Evolutionary conservation across 1,140 invertebrate genomes (phyloP).

Genomic region (Panagrolaimus sp.): DNA sequence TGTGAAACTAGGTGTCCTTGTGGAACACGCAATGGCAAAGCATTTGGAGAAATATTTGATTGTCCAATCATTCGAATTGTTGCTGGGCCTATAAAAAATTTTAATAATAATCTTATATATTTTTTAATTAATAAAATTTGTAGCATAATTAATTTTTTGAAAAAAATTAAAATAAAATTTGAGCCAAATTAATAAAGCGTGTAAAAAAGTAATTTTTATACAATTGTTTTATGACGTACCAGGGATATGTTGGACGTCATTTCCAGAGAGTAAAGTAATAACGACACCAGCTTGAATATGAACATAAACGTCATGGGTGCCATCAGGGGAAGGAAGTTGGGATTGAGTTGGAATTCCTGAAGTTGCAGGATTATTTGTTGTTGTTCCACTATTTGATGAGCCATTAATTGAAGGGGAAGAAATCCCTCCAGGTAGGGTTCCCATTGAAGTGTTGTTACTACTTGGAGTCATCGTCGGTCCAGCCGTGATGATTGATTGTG

Average conservation of each 20-base stretch:
- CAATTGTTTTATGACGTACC: conserved; percentile 33
- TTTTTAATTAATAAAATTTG: background rate
- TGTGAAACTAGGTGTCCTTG: conserved; percentile 51
- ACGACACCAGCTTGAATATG: conserved; percentile 54
- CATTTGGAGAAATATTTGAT: conserved; percentile 28
- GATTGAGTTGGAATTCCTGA: conserved; percentile 37
- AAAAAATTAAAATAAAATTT: background rate
- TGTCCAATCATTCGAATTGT: conserved; percentile 56
- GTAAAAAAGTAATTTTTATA: background rate
- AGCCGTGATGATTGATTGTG: background rate
- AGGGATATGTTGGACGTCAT: conserved; percentile 48
- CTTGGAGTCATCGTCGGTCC: conserved; percentile 15
- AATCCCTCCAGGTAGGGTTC: conserved; percentile 10
- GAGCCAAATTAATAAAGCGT: background rate
- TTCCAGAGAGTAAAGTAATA: conserved; percentile 41
- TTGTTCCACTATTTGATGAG: background rate
- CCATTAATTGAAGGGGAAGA: conserved; percentile 14
- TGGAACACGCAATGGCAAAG: conserved; percentile 51
- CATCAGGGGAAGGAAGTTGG: conserved; percentile 30
- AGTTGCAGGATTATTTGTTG: conserved; percentile 21
- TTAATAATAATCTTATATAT: background rate
- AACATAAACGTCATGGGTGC: conserved; percentile 50
- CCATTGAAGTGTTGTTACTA: background rate
- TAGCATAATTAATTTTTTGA: background rate
- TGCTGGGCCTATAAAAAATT: conserved; percentile 44